Base-by-base conservation (phyloP, 2,888 invertebrate species). In the Lepas anatifera region DNA sequence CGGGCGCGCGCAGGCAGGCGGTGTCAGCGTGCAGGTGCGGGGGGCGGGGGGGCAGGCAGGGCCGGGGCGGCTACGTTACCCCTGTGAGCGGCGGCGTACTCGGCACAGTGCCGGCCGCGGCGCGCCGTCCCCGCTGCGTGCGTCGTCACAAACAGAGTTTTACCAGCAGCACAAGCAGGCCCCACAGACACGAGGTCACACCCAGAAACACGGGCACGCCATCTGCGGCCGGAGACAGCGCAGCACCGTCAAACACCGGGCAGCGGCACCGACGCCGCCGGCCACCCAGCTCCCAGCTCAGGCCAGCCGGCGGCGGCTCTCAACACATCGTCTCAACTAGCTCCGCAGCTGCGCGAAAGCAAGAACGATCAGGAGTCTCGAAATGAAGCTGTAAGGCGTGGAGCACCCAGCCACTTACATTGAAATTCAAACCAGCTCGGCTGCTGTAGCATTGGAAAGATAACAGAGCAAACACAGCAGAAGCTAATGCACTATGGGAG, bases 151-250 rank as follows among this genome's bases (percentile, higher is more conserved):
- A 85, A 84, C 86, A 87, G 80, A 85, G 83, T 83, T 86, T 86
- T 83, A 87, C 84, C 83, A 87, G 85, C 83, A 87, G 85, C 81
- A 87, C 85, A 81, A 87, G 84, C 81, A 88, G 83, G 80, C 91
- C 92, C 90, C 91, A 91, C 82, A 92, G 85, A 85, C 91, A 92
- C 80, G 90, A 90, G 79, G 91, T 90, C 81, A 92, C 87, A 81
- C 92, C 92, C 84, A 92, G 87, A 86, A 90, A 87, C 81, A 91
- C 84, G 78, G 91, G 90, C 84, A 90, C 78, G 78, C 79, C 81
- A 79, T 81, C 81, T 80, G 78, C 75, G 76, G 76, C 73, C 67
- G 46, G 46, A 41, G 8, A 43, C 18, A 3, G 27, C 46, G 27
- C 43, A n/a, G 48, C 46, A 41, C 41, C n/a, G n/a, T n/a, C n/a